phyloP scores from a whole-genome alignment of 2,797 vertebrate species.

The Syngnathus acus region DNA sequence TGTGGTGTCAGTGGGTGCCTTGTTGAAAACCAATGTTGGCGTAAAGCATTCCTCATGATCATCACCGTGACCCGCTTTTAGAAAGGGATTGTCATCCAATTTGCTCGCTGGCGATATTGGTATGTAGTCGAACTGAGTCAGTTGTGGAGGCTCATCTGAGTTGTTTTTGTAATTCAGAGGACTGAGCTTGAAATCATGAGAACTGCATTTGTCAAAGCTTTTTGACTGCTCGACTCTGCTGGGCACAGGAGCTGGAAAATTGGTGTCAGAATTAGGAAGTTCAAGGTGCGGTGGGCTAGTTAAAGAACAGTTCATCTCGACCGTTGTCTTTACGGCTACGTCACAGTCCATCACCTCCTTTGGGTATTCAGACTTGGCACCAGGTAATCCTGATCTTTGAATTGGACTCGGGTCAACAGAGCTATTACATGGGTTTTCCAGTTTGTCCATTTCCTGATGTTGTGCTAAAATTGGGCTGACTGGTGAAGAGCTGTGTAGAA shows the following conservation, averaged over 20 bases:
- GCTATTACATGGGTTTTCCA: conserved; percentile 34
- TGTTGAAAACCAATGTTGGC: conserved; percentile 50
- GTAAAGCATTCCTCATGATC: conserved; percentile 26
- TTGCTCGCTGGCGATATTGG: conserved; percentile 58
- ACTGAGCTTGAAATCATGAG: conserved; percentile 65
- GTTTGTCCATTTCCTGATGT: conserved; percentile 27
- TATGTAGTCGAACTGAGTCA: conserved; percentile 60
- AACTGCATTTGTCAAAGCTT: conserved; percentile 37
- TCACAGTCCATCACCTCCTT: conserved; percentile 23
- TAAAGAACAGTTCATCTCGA: conserved; percentile 48
- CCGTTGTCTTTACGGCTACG: conserved; percentile 25
- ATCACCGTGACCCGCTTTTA: conserved; percentile 46
- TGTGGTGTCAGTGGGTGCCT: conserved; percentile 26
- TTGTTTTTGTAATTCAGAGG: conserved; percentile 64
- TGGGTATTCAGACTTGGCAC: conserved; percentile 29
- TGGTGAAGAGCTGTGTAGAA: conserved; percentile 27
- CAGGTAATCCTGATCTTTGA: conserved; percentile 34
- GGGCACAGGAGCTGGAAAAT: conserved; percentile 37
- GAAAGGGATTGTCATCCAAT: conserved; percentile 40
- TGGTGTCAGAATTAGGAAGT: conserved; percentile 41
- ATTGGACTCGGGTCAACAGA: conserved; percentile 32
- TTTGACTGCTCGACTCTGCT: conserved; percentile 36
- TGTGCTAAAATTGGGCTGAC: conserved; percentile 37
- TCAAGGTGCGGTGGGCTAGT: conserved; percentile 50
- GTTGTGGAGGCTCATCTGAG: conserved; percentile 56